These are phyloP conservation scores for Euthynnus affinis DNA, from an alignment of 2,797 vertebrate genomes.

Conservation along the genomic window DNA sequence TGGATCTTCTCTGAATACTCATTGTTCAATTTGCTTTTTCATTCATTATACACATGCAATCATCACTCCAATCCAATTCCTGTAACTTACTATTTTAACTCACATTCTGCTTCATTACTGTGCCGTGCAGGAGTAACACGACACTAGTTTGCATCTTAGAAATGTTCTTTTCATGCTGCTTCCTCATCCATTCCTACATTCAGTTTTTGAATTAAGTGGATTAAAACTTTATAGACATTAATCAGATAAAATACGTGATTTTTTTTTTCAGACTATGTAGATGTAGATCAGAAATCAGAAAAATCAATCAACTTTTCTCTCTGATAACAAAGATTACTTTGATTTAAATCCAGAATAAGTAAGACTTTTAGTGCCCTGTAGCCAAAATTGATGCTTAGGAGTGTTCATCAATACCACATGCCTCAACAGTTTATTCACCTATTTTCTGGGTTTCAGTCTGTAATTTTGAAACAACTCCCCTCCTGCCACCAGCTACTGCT, in stretches of 20 bases:
- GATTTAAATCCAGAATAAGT: too few species aligned
- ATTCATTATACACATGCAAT: constrained; percentile 48
- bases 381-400: too few species aligned
- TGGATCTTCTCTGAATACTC: constrained; percentile 53
- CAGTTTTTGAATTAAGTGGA: too few species aligned
- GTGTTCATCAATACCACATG: too few species aligned
- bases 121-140: neutral
- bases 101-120: neutral
- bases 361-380: too few species aligned
- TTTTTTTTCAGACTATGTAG: too few species aligned
- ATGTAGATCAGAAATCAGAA: too few species aligned
- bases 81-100: constrained; percentile 36
- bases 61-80: neutral
- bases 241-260: neutral
- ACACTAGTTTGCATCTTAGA: neutral
- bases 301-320: too few species aligned
- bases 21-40: constrained; percentile 55
- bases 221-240: neutral
- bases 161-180: neutral
- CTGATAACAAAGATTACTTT: too few species aligned
- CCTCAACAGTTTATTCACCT: too few species aligned
- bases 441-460: too few species aligned
- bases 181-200: neutral
- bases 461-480: constrained; percentile 16
- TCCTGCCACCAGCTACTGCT: constrained; percentile 20